Percentiles rank a stretch among this genome's conserved stretches.
phyloP scores from a whole-genome alignment of 2,113 vertebrate species.

The Sebastes schlegelii region DNA sequence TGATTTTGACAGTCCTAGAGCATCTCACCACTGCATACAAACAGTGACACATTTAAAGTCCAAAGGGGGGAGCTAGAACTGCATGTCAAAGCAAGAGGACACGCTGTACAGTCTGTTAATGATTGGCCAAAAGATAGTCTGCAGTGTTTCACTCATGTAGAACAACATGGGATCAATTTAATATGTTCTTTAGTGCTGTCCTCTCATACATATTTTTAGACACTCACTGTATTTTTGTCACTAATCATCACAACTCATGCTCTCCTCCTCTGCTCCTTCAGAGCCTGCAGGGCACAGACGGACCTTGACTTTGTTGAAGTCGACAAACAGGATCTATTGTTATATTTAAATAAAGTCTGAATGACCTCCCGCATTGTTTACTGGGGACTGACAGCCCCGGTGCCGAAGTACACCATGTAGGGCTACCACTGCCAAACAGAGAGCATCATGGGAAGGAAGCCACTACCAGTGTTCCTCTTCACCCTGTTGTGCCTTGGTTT shows the following conservation, averaged over 20 bases:
- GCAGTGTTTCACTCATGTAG: neutral
- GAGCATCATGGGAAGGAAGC: constrained; percentile 59
- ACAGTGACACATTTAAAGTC: neutral
- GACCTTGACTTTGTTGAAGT: constrained; percentile 14
- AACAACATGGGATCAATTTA: neutral
- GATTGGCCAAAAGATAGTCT: neutral
- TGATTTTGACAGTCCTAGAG: neutral
- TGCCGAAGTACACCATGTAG: constrained; percentile 19
- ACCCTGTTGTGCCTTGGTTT: constrained; percentile 23
- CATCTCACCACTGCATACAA: neutral
- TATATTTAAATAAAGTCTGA: constrained; percentile 35
- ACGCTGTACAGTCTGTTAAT: neutral
- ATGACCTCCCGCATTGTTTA: constrained; percentile 48
- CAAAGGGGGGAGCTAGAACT: constrained; percentile 17
- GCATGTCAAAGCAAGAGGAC: neutral
- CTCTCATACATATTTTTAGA: neutral
- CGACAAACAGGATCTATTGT: constrained; percentile 33
- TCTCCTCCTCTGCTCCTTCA: neutral
- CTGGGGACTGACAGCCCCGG: constrained; percentile 27
- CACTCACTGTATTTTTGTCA: neutral
- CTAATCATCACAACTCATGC: neutral
- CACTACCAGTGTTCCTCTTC: constrained; percentile 23
- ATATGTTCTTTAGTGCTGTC: neutral
- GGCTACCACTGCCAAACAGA: constrained; percentile 35
- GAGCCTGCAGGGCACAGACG: neutral